These are phyloP conservation scores for Drosophila ogumai DNA, from an alignment of 1,140 invertebrate genomes.

Conservation along the genomic window DNA sequence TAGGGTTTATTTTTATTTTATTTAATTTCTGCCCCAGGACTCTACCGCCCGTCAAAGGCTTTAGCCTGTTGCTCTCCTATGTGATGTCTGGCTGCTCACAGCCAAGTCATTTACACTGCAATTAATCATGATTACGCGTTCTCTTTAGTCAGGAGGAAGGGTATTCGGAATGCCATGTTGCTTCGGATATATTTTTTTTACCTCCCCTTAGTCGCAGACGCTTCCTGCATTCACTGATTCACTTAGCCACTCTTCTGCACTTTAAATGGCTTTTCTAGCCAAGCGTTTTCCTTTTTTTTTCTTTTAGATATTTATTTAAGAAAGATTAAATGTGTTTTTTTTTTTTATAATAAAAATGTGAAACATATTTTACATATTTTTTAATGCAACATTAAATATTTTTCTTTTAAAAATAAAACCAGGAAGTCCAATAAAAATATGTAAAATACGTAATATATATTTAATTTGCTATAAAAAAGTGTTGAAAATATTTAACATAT, in stretches of 20 bases:
- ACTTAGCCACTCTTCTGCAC: constrained; percentile 34
- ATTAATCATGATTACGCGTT: constrained; percentile 79
- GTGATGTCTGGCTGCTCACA: constrained; percentile 19
- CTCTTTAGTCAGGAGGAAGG: not conserved
- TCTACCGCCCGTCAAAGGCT: not conserved
- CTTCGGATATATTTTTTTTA: not conserved
- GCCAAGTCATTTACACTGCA: constrained; percentile 76
- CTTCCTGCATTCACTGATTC: constrained; percentile 44
- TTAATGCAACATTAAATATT: too few species aligned
- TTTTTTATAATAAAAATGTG: too few species aligned
- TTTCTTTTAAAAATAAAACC: too few species aligned
- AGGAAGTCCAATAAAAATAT: too few species aligned
- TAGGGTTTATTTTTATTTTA: not conserved
- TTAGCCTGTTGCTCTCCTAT: constrained; percentile 13
- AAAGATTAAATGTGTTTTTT: not conserved
- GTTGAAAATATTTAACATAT: too few species aligned
- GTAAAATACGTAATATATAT: too few species aligned
- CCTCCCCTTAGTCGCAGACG: constrained; percentile 14
- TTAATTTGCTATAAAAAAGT: too few species aligned
- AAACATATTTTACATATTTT: too few species aligned
- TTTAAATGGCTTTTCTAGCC: constrained; percentile 16
- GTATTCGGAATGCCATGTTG: constrained; percentile 1
- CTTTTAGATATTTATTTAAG: not conserved
- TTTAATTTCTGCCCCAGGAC: constrained; percentile 59
- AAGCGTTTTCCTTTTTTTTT: not conserved